phyloP scores from a whole-genome alignment of 1,140 invertebrate species.

The Gryllus bimaculatus region DNA sequence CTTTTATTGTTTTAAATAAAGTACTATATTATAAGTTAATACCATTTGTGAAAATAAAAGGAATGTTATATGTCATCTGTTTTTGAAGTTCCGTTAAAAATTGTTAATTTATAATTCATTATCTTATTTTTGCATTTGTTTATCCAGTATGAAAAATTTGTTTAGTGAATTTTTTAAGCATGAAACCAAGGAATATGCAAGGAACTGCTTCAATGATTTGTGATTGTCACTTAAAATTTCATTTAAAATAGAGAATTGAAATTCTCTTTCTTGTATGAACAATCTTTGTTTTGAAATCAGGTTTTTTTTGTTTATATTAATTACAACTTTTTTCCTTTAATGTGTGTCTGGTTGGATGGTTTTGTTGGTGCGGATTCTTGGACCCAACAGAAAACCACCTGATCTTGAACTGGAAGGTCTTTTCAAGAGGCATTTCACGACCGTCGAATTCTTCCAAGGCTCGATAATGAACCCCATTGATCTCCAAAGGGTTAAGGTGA shows the following conservation, averaged over 20 bases:
- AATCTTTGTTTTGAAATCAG: not conserved
- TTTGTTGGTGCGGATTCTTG: slow-evolving; percentile 12
- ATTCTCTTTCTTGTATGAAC: no score
- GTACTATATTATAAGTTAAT: no score
- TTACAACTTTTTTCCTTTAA: slow-evolving; percentile 13
- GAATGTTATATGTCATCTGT: no score
- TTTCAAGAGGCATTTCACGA: slow-evolving; percentile 99
- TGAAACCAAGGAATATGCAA: not conserved
- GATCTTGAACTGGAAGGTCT: slow-evolving; percentile 98
- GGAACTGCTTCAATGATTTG: not conserved
- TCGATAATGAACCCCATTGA: slow-evolving; percentile 99
- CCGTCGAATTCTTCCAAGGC: slow-evolving; percentile 99
- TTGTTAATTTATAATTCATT: no score
- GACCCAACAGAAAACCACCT: slow-evolving; percentile 63
- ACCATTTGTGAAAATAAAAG: no score
- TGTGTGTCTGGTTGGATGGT: slow-evolving; percentile 13
- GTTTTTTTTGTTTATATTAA: slow-evolving; percentile 8
- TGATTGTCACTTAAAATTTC: not conserved
- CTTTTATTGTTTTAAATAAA: no score
- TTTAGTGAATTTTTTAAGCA: no score
- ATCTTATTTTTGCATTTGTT: no score
- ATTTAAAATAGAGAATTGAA: not conserved
- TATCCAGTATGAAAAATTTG: no score
- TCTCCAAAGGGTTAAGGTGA: slow-evolving; percentile 97
- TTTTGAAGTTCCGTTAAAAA: no score